phyloP scores from a whole-genome alignment of 2,113 vertebrate species.

The Percopsis transmontana region DNA sequence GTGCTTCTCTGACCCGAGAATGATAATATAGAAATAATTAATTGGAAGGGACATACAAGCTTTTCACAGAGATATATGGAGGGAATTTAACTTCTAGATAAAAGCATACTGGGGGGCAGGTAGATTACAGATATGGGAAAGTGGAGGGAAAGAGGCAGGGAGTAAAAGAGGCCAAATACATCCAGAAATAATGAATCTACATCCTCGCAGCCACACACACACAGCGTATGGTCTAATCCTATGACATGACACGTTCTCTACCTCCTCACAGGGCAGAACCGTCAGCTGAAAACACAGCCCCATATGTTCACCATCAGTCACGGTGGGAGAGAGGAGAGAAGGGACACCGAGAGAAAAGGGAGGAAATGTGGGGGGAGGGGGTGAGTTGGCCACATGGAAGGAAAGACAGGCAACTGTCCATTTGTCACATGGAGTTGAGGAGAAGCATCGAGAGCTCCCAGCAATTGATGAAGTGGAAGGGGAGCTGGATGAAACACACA shows the following conservation, averaged over 20 bases:
- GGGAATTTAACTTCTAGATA: too few relatives aligned
- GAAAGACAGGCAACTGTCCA: conserved; percentile 12
- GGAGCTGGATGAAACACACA: conserved; percentile 8
- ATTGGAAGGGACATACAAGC: too few relatives aligned
- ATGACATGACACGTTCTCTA: conserved; percentile 6
- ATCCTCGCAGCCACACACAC: not conserved
- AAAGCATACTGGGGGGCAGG: too few relatives aligned
- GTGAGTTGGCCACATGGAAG: conserved; percentile 11
- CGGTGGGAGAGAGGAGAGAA: conserved; percentile 15
- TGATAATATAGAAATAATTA: too few relatives aligned
- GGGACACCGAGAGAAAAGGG: not conserved
- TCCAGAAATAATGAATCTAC: not conserved
- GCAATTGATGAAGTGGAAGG: conserved; percentile 23
- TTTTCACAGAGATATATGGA: too few relatives aligned
- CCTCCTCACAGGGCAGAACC: conserved; percentile 10
- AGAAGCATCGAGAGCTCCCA: conserved; percentile 37
- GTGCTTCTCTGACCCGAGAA: too few relatives aligned
- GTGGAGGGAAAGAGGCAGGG: not conserved
- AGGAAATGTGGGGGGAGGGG: not conserved
- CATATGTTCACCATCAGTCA: conserved; percentile 46
- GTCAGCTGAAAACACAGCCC: conserved; percentile 40
- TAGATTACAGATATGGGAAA: too few relatives aligned
- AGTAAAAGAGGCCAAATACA: not conserved
- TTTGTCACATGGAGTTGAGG: conserved; percentile 38
- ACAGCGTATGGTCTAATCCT: conserved; percentile 5